Base-by-base conservation (phyloP, 2,113 vertebrate species). In the Chrysemys picta region DNA sequence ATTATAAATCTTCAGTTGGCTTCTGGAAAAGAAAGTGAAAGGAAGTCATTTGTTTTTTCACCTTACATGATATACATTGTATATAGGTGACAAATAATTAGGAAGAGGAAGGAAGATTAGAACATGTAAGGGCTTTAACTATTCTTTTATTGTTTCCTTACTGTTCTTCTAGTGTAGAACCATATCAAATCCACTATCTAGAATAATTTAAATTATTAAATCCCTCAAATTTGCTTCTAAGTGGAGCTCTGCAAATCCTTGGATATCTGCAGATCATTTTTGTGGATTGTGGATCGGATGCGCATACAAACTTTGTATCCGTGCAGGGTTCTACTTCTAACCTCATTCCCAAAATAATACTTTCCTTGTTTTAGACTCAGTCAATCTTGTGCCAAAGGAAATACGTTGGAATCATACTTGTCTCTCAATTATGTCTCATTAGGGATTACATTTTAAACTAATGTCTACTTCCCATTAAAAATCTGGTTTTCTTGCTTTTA, bases 351-450 rank as follows among this genome's bases (percentile, higher is more conserved):
- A 87, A 93, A 95, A 62, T 72, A 86, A 75, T 87, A 88, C 38
- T 87, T 29, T 94, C 16, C 87, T 22, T 88, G 27, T n/a, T 69
- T n/a, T 76, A 81, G 86, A 35, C 95, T 86, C 86, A 83, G 65
- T 94, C 83, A 95, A 54, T 92, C 83, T 87, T 91, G 96, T 95
- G 84, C 96, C 96, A 97, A 97, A 97, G 96, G 97, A 93, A 81
- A 45, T 95, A 53, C 81, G 80, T 86, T 86, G 82, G 95, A 83
- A 7, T 85, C 88, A 92, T 90, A 82, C 90, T 27, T 29, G 50
- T 69, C 17, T 93, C 57, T 80, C 87, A 8, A 3, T 91, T 84
- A 84, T 92, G 87, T 4, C 69, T 97, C 78, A 89, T 11, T 78
- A 85, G 85, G 42, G 56, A 49, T 88, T 91, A 54, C 2, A 3